These are phyloP conservation scores for Helicolenus hilgendorfi DNA, from an alignment of 2,797 vertebrate species.

Conservation along the genomic window DNA sequence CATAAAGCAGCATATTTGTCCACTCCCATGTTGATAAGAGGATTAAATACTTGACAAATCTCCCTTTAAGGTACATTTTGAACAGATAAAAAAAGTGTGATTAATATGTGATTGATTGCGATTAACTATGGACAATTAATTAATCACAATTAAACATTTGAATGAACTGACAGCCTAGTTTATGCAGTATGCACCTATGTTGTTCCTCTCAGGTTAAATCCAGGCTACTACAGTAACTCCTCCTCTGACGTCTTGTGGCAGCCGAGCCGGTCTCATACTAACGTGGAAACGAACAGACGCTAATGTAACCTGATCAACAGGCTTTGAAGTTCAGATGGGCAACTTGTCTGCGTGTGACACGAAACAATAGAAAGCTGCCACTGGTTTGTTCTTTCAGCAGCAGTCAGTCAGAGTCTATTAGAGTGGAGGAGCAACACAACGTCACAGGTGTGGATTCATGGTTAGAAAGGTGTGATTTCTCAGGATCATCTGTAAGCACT, in stretches of 20 bases:
- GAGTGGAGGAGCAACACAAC: neutral
- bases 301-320: slow-evolving; percentile 74
- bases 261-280: neutral
- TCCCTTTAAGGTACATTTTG: too few relatives aligned
- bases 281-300: slow-evolving; percentile 64
- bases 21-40: too few relatives aligned
- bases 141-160: too few relatives aligned
- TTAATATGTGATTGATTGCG: too few relatives aligned
- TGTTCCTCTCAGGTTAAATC: neutral
- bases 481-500: neutral
- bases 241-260: slow-evolving; percentile 1
- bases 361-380: neutral
- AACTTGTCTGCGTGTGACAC: slow-evolving; percentile 32
- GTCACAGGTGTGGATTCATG: neutral
- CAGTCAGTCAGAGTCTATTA: neutral
- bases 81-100: too few relatives aligned
- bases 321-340: slow-evolving; percentile 56
- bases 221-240: neutral
- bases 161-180: too few relatives aligned
- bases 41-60: too few relatives aligned
- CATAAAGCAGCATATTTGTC: too few relatives aligned
- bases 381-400: neutral
- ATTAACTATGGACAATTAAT: too few relatives aligned
- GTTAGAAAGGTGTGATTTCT: neutral
- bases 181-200: too few relatives aligned